Conservation (phyloP, 2,888 invertebrate genomes). For the Cerceris rybyensis region DNA sequence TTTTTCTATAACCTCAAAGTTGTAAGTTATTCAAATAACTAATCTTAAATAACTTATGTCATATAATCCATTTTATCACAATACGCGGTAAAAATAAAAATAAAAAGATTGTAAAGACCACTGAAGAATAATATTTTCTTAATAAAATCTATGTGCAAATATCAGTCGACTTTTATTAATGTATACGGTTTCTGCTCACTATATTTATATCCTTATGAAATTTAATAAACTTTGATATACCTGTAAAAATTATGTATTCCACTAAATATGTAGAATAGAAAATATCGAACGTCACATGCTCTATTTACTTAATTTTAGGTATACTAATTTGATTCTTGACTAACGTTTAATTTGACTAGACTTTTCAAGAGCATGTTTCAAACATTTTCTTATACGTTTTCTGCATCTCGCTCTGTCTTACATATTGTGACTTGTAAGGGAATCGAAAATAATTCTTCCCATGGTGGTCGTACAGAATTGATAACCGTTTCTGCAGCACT, state of each 20-base stretch:
- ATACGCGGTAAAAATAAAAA: too few relatives aligned
- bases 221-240: neutral
- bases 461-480: constrained; percentile 82
- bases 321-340: neutral
- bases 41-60: too few relatives aligned
- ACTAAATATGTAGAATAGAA: constrained; percentile 14
- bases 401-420: constrained; percentile 40
- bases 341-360: constrained; percentile 36
- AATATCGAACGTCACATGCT: neutral
- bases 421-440: constrained; percentile 80
- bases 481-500: constrained; percentile 82
- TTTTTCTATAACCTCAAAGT: too few relatives aligned
- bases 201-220: neutral
- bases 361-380: constrained; percentile 6
- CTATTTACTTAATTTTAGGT: constrained; percentile 14
- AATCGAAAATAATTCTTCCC: constrained; percentile 84
- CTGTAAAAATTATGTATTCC: neutral
- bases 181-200: neutral
- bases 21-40: too few relatives aligned
- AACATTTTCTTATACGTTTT: constrained; percentile 35
- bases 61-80: too few relatives aligned
- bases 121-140: too few relatives aligned
- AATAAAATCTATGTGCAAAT: too few relatives aligned
- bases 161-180: neutral
- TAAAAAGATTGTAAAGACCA: too few relatives aligned